These are phyloP conservation scores for Rhabdomys pumilio DNA, from an alignment of 2,797 vertebrate species.

Conservation along the genomic window DNA sequence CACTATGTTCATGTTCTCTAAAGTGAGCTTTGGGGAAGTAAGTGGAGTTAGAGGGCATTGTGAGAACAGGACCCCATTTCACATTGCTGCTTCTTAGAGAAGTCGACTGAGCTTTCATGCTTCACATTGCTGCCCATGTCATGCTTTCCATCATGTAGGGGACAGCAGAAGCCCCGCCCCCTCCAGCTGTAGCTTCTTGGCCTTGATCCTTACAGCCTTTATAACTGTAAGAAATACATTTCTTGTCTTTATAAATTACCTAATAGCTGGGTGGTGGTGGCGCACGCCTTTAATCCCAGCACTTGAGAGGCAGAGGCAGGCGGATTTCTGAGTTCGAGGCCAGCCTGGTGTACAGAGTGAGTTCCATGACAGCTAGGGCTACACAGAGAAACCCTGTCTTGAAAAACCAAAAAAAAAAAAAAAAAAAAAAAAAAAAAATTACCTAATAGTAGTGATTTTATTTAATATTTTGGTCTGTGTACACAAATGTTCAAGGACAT, in stretches of 20 bases:
- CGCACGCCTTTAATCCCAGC: too few relatives aligned
- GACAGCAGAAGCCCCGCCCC: neutral
- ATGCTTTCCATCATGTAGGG: neutral
- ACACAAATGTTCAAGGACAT: neutral
- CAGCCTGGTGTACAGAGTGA: too few relatives aligned
- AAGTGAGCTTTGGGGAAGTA: too few relatives aligned
- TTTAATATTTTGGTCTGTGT: neutral
- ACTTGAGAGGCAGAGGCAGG: too few relatives aligned
- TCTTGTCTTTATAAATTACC: neutral
- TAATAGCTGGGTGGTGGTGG: too few relatives aligned
- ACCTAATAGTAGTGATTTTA: neutral
- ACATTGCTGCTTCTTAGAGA: neutral
- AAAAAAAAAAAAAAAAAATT: too few relatives aligned
- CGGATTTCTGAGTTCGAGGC: too few relatives aligned
- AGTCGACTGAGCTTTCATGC: neutral
- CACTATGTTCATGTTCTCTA: neutral
- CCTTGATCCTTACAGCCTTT: neutral
- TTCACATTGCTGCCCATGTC: too few relatives aligned
- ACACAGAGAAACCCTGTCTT: too few relatives aligned
- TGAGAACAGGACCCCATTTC: neutral
- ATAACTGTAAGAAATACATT: neutral
- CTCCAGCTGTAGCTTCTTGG: neutral
- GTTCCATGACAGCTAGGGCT: too few relatives aligned
- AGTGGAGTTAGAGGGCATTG: neutral
- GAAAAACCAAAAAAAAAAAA: too few relatives aligned